phyloP scores from a whole-genome alignment of 2,113 vertebrate genomes.

The Campylomormyrus numenius region DNA sequence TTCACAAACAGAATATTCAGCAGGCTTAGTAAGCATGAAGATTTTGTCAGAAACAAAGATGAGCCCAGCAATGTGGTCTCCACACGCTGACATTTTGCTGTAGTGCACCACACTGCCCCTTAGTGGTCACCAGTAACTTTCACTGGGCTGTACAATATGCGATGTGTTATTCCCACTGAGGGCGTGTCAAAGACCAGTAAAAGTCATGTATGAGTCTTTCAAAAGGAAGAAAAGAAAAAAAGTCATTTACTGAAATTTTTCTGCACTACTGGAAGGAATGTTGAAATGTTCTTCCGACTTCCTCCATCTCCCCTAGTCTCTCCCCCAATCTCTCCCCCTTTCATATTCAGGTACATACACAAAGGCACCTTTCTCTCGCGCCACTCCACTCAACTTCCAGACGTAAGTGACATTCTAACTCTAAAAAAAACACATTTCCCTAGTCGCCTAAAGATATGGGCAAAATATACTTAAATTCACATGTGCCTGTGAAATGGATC shows the following conservation, averaged over 20 bases:
- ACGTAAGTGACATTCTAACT: not conserved
- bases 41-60: not conserved
- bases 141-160: not conserved
- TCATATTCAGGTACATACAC: not conserved
- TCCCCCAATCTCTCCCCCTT: not conserved
- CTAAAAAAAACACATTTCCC: not conserved
- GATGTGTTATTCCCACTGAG: not conserved
- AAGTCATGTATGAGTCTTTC: not conserved
- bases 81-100: not conserved
- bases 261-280: not conserved
- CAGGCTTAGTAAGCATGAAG: not conserved
- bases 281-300: not conserved
- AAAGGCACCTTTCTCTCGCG: constrained; percentile 7
- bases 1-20: not conserved
- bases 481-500: not conserved
- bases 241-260: not conserved
- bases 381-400: not conserved
- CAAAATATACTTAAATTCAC: not conserved
- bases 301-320: not conserved
- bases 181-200: not conserved
- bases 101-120: not conserved
- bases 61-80: not conserved
- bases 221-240: not conserved
- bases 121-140: not conserved
- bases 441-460: not conserved